phyloP scores from a whole-genome alignment of 2,888 invertebrate genomes.

The Vesta saturnalis region DNA sequence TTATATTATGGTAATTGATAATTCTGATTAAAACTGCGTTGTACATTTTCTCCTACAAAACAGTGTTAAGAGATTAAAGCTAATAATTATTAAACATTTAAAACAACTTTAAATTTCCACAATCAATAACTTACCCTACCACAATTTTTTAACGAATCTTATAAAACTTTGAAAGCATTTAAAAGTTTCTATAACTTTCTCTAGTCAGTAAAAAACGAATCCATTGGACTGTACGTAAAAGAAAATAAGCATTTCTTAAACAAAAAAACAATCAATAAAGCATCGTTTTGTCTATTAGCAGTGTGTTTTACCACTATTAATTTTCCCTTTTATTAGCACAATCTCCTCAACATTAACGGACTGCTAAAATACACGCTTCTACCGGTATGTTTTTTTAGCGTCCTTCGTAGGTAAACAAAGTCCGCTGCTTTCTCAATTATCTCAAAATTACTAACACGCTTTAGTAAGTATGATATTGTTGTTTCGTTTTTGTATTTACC shows the following conservation, averaged over 20 bases:
- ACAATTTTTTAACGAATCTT: too few relatives aligned
- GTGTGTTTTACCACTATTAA: background rate
- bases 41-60: too few relatives aligned
- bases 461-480: background rate
- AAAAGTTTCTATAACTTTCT: too few relatives aligned
- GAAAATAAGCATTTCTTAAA: background rate
- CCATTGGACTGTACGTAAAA: too few relatives aligned
- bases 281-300: background rate
- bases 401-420: background rate
- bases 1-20: too few relatives aligned
- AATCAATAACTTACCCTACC: too few relatives aligned
- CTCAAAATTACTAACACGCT: background rate
- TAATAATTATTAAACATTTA: too few relatives aligned
- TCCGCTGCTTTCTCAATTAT: background rate
- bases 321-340: background rate
- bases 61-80: too few relatives aligned
- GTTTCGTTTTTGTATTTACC: background rate
- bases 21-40: too few relatives aligned
- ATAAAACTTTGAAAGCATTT: too few relatives aligned
- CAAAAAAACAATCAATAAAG: background rate
- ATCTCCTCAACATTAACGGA: background rate
- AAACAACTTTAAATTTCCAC: too few relatives aligned
- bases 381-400: background rate
- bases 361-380: background rate
- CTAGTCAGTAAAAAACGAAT: too few relatives aligned